Evolutionary conservation across 1,140 invertebrate genomes (phyloP).

Genomic region (Druon quercuslanigerum): DNA sequence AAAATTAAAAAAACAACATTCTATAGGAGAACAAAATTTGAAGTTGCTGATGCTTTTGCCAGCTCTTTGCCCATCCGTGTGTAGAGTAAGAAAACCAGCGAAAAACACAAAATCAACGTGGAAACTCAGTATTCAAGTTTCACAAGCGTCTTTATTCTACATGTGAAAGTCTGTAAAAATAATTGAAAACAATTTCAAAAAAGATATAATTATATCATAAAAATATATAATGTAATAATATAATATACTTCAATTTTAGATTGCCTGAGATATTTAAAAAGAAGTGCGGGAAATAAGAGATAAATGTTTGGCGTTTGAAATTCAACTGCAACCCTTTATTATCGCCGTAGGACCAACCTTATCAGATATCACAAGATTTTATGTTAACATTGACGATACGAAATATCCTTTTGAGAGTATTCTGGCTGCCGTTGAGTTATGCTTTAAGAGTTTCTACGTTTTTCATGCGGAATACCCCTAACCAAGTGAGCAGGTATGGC

Average conservation of each 20-base stretch:
- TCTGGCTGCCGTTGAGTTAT: too few species aligned
- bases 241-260: slow-evolving; percentile 15
- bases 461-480: too few species aligned
- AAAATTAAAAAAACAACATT: too few species aligned
- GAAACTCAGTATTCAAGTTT: not conserved
- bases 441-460: too few species aligned
- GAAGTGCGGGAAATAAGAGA: slow-evolving; percentile 10
- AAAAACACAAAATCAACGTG: not conserved
- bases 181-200: too few species aligned
- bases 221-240: not conserved
- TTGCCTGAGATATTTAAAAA: slow-evolving; percentile 34
- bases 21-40: too few species aligned
- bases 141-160: not conserved
- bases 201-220: not conserved
- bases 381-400: too few species aligned
- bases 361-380: too few species aligned
- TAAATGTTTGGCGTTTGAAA: slow-evolving; percentile 17
- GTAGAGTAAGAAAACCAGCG: not conserved
- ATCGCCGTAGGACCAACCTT: too few species aligned
- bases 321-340: slow-evolving; percentile 36
- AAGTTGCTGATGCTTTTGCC: too few species aligned
- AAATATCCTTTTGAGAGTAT: too few species aligned
- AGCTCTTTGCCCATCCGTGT: not conserved
- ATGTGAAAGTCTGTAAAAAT: not conserved
- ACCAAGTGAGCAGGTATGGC: too few species aligned